phyloP scores from a whole-genome alignment of 2,888 invertebrate species.

The Machimus atricapillus region DNA sequence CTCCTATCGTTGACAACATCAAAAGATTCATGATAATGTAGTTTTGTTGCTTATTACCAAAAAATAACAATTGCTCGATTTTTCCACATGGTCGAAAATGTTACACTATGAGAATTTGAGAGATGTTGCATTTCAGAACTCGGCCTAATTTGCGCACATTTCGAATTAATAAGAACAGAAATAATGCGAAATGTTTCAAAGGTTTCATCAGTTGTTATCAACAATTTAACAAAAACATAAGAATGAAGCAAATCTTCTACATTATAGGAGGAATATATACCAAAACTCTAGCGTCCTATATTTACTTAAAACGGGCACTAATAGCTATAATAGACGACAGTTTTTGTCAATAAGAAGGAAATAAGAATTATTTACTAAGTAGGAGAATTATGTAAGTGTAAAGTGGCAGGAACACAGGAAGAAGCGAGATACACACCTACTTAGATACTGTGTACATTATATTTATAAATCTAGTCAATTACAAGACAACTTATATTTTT shows the following conservation, averaged over 20 bases:
- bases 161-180: neutral
- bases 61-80: neutral
- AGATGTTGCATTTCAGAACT: neutral
- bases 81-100: neutral
- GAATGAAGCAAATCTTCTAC: neutral
- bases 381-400: neutral
- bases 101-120: neutral
- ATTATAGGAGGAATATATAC: neutral
- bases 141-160: neutral
- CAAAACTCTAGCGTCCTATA: slow-evolving; percentile 30
- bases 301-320: slow-evolving; percentile 26
- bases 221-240: slow-evolving; percentile 1
- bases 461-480: slow-evolving; percentile 38
- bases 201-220: slow-evolving; percentile 7
- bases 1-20: neutral
- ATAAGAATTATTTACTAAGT: neutral
- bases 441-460: slow-evolving; percentile 6
- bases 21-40: neutral
- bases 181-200: neutral
- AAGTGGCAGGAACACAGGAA: neutral
- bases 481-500: slow-evolving; percentile 35
- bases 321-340: neutral
- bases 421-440: neutral
- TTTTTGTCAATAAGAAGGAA: neutral
- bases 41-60: neutral